Conservation (phyloP, 2,888 invertebrate genomes). For the Entomobrya multifasciata region DNA sequence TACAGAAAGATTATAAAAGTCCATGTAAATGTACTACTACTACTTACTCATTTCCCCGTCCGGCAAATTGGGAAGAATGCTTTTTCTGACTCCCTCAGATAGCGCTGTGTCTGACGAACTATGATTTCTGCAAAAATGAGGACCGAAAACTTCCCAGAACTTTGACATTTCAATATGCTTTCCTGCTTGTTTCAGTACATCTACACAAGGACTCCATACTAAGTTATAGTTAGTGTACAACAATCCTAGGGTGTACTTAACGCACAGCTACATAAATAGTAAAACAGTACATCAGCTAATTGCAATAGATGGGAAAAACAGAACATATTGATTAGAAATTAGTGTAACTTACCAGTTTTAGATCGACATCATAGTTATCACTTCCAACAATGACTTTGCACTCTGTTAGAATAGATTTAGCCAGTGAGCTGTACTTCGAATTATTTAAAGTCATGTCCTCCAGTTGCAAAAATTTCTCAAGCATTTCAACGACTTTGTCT, state of each 20-base stretch:
- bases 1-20: background rate
- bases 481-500: conserved; percentile 71
- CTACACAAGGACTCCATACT: conserved; percentile 72
- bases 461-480: conserved; percentile 72
- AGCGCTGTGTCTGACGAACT: background rate
- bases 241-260: conserved; percentile 74
- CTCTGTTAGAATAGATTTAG: conserved; percentile 71
- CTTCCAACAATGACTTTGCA: conserved; percentile 75
- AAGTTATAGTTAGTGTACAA: conserved; percentile 74
- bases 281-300: background rate
- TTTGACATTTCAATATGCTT: conserved; percentile 66
- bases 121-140: conserved; percentile 63
- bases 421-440: conserved; percentile 70
- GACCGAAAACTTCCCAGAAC: conserved; percentile 71
- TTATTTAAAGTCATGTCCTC: conserved; percentile 72
- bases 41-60: background rate
- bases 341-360: conserved; percentile 56
- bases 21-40: background rate
- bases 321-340: background rate
- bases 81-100: background rate
- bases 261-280: conserved; percentile 60
- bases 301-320: background rate
- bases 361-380: conserved; percentile 49
- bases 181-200: conserved; percentile 69
- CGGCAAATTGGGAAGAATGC: conserved; percentile 2